phyloP scores from a whole-genome alignment of 1,140 invertebrate genomes.

The Temnothorax curvispinosus region DNA sequence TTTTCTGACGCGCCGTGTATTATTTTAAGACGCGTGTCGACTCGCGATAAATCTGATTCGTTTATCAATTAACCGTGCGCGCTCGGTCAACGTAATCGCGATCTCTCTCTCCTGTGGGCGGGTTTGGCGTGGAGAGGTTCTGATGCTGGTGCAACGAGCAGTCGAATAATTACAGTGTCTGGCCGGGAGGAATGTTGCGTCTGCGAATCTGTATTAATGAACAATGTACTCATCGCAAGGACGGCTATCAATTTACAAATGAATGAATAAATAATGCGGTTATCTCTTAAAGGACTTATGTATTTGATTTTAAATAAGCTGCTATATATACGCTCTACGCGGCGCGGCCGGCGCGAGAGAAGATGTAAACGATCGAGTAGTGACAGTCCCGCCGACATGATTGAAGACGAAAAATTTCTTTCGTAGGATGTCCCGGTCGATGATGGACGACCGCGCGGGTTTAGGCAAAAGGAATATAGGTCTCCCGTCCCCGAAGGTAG shows the following conservation, averaged over 20 bases:
- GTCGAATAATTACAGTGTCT: conserved; percentile 48
- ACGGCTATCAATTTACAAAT: conserved; percentile 55
- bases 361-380: conserved; percentile 23
- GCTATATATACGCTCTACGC: not conserved
- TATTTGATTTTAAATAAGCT: not conserved
- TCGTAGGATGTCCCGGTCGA: conserved; percentile 24
- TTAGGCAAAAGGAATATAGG: conserved; percentile 70
- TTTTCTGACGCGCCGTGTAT: conserved; percentile 39
- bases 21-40: conserved; percentile 55
- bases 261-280: conserved; percentile 51
- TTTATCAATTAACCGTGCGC: conserved; percentile 51
- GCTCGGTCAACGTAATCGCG: conserved; percentile 29
- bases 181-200: conserved; percentile 39
- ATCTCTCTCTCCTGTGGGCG: conserved; percentile 40
- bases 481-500: not conserved
- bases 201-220: conserved; percentile 56
- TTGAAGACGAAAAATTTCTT: conserved; percentile 60
- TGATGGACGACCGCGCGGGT: conserved; percentile 65
- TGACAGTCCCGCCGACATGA: conserved; percentile 51
- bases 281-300: conserved; percentile 4
- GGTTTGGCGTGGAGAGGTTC: conserved; percentile 9
- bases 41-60: conserved; percentile 55
- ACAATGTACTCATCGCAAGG: conserved; percentile 51
- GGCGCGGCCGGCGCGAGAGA: conserved; percentile 16
- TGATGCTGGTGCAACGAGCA: conserved; percentile 9